Base-by-base conservation (phyloP, 1,140 invertebrate species). In the Portunus trituberculatus region DNA sequence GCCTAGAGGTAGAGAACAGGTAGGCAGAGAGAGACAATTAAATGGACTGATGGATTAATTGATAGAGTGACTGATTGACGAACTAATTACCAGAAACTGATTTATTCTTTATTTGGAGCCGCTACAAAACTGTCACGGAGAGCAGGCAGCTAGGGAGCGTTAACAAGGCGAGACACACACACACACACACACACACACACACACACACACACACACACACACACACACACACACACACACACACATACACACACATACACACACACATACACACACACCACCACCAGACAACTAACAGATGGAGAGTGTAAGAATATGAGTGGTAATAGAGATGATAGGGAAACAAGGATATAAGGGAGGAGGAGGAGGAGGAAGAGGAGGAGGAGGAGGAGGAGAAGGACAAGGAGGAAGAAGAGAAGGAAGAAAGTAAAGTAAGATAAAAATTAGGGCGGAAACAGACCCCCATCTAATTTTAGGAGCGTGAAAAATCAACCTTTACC, bases 21-120 rank as follows among this genome's bases (percentile, higher is more conserved):
- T 48, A 88, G 46, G 89, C 59, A 45, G 87, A 88, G 46, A 94
- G 87, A 45, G 87, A 88, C 84, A 94, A 48, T 39, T 84, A 94
- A 52, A 87, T 82, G 48, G n/a, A 87, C 25, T 32, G 46, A 93
- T 14, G 48, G 82, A 89, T 7, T 31, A 84, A 93, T 4, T 86
- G 83, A 86, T 39, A 86, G n/a, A 45, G 25, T 7, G 46, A 52
- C 83, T 12, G 12, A 67, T 20, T 39, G 46, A 88, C n/a, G 12
- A 4, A 20, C 32, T 29, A 46, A 32, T 20, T 1, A 7, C 20
- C 6, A 31, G 32, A 25, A 32, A 88, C 86, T 20, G 29, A 3
- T 88, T 88, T 6, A 88, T 31, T 88, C n/a, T 28, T 20, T 88
- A 3, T 88, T 39, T 39, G 1, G 39, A n/a, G n/a, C n/a, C n/a